These are phyloP conservation scores for Steinernema carpocapsae DNA, from an alignment of 2,888 invertebrate genomes.

Conservation along the genomic window DNA sequence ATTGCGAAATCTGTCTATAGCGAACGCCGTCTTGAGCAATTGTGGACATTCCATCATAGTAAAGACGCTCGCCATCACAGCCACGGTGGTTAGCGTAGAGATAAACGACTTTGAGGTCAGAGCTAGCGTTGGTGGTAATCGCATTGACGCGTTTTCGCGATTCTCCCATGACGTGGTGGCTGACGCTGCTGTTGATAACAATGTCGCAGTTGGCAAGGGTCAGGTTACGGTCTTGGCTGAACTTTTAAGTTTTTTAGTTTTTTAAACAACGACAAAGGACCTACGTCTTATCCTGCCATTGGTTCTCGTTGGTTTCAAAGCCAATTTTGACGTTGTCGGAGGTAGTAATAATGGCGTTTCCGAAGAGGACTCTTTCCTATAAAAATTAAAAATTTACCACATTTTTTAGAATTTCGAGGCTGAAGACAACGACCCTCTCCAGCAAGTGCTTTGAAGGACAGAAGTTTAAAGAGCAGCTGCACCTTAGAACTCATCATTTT, in stretches of 20 bases:
- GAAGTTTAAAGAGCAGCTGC: background rate
- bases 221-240: conserved; percentile 53
- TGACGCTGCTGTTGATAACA: conserved; percentile 82
- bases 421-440: background rate
- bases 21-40: conserved; percentile 89
- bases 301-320: conserved; percentile 95
- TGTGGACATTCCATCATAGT: conserved; percentile 91
- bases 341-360: conserved; percentile 90
- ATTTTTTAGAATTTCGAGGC: no score
- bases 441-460: background rate
- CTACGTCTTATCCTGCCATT: conserved; percentile 81
- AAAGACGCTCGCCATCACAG: conserved; percentile 93
- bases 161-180: conserved; percentile 91
- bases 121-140: conserved; percentile 86
- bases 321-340: conserved; percentile 83
- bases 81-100: conserved; percentile 91
- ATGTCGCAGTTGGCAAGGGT: conserved; percentile 78
- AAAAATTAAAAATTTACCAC: conserved; percentile 30
- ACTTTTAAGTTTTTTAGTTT: background rate
- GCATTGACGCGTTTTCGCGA: conserved; percentile 83
- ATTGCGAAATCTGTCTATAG: conserved; percentile 81
- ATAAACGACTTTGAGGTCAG: conserved; percentile 86
- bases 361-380: conserved; percentile 82
- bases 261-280: background rate
- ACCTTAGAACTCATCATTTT: no score